Evolutionary conservation across 2,888 invertebrate genomes (phyloP), one percentile per base, ranked within the genome.

Genomic region (Eumerus sabulonum): DNA sequence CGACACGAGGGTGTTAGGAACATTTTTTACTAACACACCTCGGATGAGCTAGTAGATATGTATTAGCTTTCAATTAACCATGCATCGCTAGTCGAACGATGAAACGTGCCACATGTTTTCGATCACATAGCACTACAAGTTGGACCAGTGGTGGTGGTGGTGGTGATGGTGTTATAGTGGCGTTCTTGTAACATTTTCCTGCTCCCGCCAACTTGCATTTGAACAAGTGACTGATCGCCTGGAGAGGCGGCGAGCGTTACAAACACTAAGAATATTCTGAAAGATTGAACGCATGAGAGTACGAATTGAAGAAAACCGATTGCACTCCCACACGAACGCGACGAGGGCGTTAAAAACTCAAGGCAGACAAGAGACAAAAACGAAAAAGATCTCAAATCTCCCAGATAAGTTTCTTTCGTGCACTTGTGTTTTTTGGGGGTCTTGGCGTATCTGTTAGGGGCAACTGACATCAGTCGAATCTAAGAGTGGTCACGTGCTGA

Each of bases 11-110:
- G 11, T 47, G 12, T 54, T 48, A 40, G 51, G 35, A 47, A 72
- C 27, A 63, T 63, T 62, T 77, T n/a, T 73, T 73, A 77, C 72
- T 57, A 67, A 77, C 77, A 63, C 63, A 7, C 5, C 56, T 56
- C 36, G 4, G 44, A 76, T 19, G n/a, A n/a, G n/a, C n/a, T n/a
- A n/a, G n/a, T n/a, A 27, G 7, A 27, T 27, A 4, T 7, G 27
- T 63, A 71, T 64, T 64, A 60, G 44, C 45, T 50, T 35, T 48
- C 60, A 47, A 53, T 66, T 53, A 42, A 59, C 42, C 59, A 50
- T 72, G 45, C 51, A 36, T 42, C 59, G 48, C 38, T 16, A 38
- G 50, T 72, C 51, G 11, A 50, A 71, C 44, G 54, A 18, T 48
- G 18, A 42, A 59, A 60, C 64, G 66, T 56, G 57, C 63, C 77